phyloP scores from a whole-genome alignment of 1,140 invertebrate genomes.

The Lordiphosa stackelbergi region DNA sequence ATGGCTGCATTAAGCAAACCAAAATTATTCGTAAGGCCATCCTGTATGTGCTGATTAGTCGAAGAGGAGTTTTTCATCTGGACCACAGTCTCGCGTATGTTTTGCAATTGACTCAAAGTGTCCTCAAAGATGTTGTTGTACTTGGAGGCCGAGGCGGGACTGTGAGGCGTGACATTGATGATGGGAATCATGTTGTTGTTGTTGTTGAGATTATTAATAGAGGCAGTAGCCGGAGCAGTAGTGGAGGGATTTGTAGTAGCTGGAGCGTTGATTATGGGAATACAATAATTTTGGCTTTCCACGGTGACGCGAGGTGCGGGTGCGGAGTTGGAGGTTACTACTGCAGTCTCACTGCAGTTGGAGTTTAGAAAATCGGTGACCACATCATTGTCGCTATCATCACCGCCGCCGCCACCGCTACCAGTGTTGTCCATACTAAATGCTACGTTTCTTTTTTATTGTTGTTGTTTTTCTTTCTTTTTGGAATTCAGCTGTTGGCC shows the following conservation, averaged over 20 bases:
- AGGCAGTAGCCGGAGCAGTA: slow-evolving; percentile 17
- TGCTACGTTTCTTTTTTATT: slow-evolving; percentile 20
- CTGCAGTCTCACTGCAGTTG: slow-evolving; percentile 46
- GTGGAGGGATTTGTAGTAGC: slow-evolving; percentile 1
- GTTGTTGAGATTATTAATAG: slow-evolving; percentile 31
- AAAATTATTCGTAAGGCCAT: slow-evolving; percentile 45
- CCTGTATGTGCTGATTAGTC: slow-evolving; percentile 49
- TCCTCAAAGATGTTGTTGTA: slow-evolving; percentile 78
- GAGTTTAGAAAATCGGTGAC: slow-evolving; percentile 76
- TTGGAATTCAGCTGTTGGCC: slow-evolving; percentile 28
- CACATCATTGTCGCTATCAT: slow-evolving; percentile 75
- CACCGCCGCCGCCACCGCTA: slow-evolving; percentile 19
- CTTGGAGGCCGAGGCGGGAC: slow-evolving; percentile 81
- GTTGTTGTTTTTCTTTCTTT: slow-evolving; percentile 27
- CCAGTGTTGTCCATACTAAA: slow-evolving; percentile 49
- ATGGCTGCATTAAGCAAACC: slow-evolving; percentile 56
- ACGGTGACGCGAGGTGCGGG: slow-evolving; percentile 28
- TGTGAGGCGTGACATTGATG: slow-evolving; percentile 91
- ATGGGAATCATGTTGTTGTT: slow-evolving; percentile 82
- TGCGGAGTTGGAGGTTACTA: slow-evolving; percentile 3
- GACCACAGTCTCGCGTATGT: slow-evolving; percentile 73
- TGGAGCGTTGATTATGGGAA: slow-evolving; percentile 66
- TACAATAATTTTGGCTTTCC: slow-evolving; percentile 72
- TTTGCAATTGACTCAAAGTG: slow-evolving; percentile 77
- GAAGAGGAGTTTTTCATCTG: slow-evolving; percentile 75